phyloP scores from a whole-genome alignment of 2,888 invertebrate species.

The Trachelus stipa region DNA sequence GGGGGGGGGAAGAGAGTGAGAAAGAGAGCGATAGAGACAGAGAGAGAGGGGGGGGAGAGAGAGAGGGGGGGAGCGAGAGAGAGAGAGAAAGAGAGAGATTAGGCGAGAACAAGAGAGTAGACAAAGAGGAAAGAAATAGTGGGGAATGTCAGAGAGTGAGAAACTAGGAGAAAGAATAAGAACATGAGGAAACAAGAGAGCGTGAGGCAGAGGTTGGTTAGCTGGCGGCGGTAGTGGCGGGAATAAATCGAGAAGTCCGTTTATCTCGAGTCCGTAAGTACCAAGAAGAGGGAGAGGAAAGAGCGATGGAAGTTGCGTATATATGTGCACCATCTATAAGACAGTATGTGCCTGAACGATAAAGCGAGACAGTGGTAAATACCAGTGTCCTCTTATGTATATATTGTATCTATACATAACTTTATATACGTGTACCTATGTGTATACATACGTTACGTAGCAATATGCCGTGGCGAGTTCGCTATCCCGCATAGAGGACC shows the following conservation, averaged over 20 bases:
- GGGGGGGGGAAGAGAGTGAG: constrained; percentile 37
- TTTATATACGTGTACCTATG: not conserved
- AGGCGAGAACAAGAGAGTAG: constrained; percentile 17
- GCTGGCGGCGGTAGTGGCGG: constrained; percentile 23
- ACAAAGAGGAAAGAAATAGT: constrained; percentile 19
- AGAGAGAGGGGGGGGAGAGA: constrained; percentile 22
- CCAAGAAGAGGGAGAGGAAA: constrained; percentile 15
- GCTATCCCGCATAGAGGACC: constrained; percentile 1
- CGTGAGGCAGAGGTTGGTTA: constrained; percentile 19
- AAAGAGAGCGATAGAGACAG: constrained; percentile 28
- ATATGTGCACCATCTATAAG: not conserved
- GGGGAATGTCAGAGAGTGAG: constrained; percentile 16
- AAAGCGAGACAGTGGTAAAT: constrained; percentile 3
- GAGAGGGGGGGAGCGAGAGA: constrained; percentile 10
- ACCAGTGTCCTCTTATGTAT: not conserved
- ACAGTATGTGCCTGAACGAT: constrained; percentile 12
- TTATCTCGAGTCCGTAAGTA: constrained; percentile 8
- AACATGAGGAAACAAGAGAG: not conserved
- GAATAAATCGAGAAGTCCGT: constrained; percentile 12
- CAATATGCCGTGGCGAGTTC: constrained; percentile 3
- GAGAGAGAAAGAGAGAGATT: constrained; percentile 23
- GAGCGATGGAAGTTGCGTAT: constrained; percentile 22
- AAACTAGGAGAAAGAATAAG: not conserved
- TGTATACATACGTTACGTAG: constrained; percentile 1
- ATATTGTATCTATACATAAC: not conserved